Base-by-base conservation (phyloP, 1,140 invertebrate species). In the Dolichoris vasculosae region DNA sequence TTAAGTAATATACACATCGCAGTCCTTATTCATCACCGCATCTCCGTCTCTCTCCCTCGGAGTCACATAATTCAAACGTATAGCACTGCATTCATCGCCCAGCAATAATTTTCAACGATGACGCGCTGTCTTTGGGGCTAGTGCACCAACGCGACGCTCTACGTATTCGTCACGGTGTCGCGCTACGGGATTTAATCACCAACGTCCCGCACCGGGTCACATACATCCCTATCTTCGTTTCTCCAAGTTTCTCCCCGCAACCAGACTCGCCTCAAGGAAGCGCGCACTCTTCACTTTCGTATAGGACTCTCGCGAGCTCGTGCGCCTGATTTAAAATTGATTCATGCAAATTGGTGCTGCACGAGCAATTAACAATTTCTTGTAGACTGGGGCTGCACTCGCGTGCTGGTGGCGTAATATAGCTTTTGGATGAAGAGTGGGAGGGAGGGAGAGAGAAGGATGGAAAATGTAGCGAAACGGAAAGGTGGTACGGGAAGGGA, bases 351-450 rank as follows among this genome's bases (percentile, higher is more conserved):
- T 92, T 93, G 92, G 89, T 89, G 90, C 91, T 92, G 92, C 91
- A 92, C 91, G 92, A 93, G 91, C 91, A 93, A 93, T 93, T 93
- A 93, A 93, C 92, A 93, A 93, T 93, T 93, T 91, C 92, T 93
- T 92, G 91, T 92, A 92, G 91, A 92, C 89, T 87, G 88, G 89
- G 88, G 89, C 88, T 88, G 20, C 59, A 30, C 78, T n/a, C 35
- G 20, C 17, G 32, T 0, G 30, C 77, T 43, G 35, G n/a, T 1
- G 30, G 46, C 69, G 43, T 30, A 48, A 78, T 92, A 92, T 91
- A 91, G 92, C 90, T 91, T 91, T 90, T 88, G 78, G 86, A 88
- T 86, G 87, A 86, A 84, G 89, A 83, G 87, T 82, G 71, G 82
- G 81, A 55, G 40, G 23, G 75, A 20, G 35, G 30, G 48, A 32